Base-by-base conservation (phyloP, 2,888 invertebrate species). In the Drosophila greeni region DNA sequence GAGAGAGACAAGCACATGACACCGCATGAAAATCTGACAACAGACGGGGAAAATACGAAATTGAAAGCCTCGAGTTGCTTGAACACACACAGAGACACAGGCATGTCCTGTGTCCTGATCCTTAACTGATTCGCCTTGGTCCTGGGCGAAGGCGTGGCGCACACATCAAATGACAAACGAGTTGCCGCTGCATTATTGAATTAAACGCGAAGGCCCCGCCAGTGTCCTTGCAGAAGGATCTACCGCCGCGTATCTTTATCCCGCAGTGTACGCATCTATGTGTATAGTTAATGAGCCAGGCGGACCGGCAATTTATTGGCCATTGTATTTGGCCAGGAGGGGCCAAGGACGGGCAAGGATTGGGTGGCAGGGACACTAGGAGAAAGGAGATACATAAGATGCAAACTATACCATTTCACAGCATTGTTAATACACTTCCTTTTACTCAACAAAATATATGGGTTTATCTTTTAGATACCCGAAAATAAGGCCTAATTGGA, bases 101-200 rank as follows among this genome's bases (percentile, higher is more conserved):
- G n/a, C 29, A 29, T 29, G 29, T 29, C 1, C 29, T 29, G 29
- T 29, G n/a, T n/a, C n/a, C n/a, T 42, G 43, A 47, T 47, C 45
- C 45, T 47, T 20, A 47, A 31, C 45, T 20, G 31, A 31, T 31
- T 53, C 9, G 43, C n/a, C 11, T 1, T 20, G 73, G 67, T n/a
- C 40, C 9, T 66, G 64, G 64, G 66, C 53, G 67, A 59, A 52
- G 53, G 54, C 64, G 64, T 55, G 65, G 55, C 65, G 5, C 49
- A 48, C 65, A 66, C 67, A 67, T 67, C 60, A 67, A 66, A 67
- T 60, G 60, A 66, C 60, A 72, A 75, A 74, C 72, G 74, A 74
- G 73, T 73, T 67, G 67, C 45, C 59, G 78, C 66, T 75, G 76
- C 79, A 64, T 76, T 78, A 76, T 82, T 78, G 75, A 78, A 82